Conservation (phyloP, 2,797 vertebrate species). For the Poecile montanus region DNA sequence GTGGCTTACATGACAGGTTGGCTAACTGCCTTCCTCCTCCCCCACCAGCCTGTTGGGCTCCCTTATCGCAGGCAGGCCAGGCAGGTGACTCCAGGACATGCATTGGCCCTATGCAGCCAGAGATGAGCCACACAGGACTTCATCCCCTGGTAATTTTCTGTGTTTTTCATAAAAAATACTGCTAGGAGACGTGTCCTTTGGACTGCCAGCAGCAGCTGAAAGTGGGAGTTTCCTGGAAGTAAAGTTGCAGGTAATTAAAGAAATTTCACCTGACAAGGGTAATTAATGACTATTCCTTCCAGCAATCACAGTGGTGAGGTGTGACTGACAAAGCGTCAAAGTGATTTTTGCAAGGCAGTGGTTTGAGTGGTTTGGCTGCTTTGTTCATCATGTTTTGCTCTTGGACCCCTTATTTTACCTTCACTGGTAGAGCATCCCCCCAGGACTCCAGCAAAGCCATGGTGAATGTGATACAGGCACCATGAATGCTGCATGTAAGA, state of each 20-base stretch:
- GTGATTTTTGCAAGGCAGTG: not conserved
- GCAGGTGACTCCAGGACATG: not conserved
- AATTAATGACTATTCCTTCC: not conserved
- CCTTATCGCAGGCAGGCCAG: not conserved
- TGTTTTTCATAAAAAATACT: not conserved
- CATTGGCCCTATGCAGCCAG: fast-evolving
- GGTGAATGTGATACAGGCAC: not conserved
- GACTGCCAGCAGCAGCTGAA: not conserved
- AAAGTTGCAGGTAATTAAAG: not conserved
- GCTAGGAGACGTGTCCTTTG: not conserved
- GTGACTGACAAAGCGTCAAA: not conserved
- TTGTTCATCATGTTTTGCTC: fast-evolving
- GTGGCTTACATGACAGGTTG: not conserved
- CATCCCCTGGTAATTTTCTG: not conserved
- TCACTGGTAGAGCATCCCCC: not conserved
- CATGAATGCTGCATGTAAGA: not conserved
- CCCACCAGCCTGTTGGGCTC: not conserved
- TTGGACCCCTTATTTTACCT: not conserved
- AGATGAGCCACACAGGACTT: not conserved
- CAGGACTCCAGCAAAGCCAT: not conserved
- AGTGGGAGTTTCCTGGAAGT: not conserved
- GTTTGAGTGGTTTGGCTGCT: not conserved
- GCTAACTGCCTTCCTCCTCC: not conserved
- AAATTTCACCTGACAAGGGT: not conserved
- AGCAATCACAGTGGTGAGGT: fast-evolving